Conservation (phyloP, 1,140 invertebrate species). For the Drosophila leontia region DNA sequence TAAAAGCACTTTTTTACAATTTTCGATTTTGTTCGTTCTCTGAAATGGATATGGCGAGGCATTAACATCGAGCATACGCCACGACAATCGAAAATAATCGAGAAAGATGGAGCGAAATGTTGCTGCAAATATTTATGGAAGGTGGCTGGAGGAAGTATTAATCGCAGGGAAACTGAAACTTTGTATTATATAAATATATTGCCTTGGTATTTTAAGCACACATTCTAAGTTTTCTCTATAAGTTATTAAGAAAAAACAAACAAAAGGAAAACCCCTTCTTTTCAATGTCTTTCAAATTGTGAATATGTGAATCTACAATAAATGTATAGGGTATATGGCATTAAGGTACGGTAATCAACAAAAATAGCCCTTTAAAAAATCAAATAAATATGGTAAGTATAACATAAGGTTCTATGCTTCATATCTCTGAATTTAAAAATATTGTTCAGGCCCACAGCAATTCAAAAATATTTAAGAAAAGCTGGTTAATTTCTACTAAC, state of each 20-base stretch:
- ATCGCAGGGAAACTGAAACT: neutral
- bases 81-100: conserved; percentile 20
- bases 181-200: conserved; percentile 3
- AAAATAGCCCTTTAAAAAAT: no score
- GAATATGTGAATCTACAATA: neutral
- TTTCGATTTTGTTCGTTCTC: conserved; percentile 41
- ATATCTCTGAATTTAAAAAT: no score
- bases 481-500: no score
- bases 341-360: no score
- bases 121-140: neutral
- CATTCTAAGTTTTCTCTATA: neutral
- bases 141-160: neutral
- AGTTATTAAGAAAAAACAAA: neutral
- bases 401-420: no score
- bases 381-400: no score
- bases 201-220: neutral
- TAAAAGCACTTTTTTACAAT: conserved; percentile 75
- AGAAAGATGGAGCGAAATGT: conserved; percentile 22
- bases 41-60: conserved; percentile 31
- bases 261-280: neutral
- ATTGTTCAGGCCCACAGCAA: no score
- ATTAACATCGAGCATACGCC: conserved; percentile 15
- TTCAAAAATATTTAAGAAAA: no score
- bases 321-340: neutral
- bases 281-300: neutral